A percentile compares a stretch with the other conserved stretches of the same genome.
These are phyloP conservation scores for Gymnodraco acuticeps DNA, from an alignment of 2,797 vertebrate species.

Conservation along the genomic window DNA sequence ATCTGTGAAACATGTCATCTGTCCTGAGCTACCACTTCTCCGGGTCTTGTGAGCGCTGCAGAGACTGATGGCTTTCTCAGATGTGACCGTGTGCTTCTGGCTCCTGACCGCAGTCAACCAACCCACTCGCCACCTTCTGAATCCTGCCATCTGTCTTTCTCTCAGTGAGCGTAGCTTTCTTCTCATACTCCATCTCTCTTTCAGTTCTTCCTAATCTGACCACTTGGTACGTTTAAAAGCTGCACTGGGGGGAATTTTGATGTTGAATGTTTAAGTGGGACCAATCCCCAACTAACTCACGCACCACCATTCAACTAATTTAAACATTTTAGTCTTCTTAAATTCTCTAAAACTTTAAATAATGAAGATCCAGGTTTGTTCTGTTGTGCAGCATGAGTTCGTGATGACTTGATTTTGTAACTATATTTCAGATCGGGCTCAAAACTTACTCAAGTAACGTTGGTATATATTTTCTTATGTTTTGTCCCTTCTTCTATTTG, in stretches of 20 bases:
- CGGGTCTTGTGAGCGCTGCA: constrained; percentile 40
- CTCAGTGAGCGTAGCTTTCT: constrained; percentile 27
- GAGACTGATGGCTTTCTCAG: constrained; percentile 78
- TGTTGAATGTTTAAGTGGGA: neutral
- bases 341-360: neutral
- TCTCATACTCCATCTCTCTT: constrained; percentile 1
- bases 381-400: too few species aligned
- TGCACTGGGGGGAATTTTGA: neutral
- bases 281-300: neutral
- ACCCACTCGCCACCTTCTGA: constrained; percentile 36
- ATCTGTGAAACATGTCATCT: too few species aligned
- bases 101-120: constrained; percentile 40
- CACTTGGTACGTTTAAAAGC: neutral
- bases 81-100: constrained; percentile 58
- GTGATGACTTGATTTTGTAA: too few species aligned
- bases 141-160: constrained; percentile 45
- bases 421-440: neutral
- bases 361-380: neutral
- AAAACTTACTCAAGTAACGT: neutral
- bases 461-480: neutral
- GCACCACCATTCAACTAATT: neutral
- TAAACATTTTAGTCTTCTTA: neutral
- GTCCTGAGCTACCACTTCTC: too few species aligned
- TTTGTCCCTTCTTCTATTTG: neutral
- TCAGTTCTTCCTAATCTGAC: constrained; percentile 22